Conservation (phyloP, 2,888 invertebrate species). For the Melieria crassipennis region DNA sequence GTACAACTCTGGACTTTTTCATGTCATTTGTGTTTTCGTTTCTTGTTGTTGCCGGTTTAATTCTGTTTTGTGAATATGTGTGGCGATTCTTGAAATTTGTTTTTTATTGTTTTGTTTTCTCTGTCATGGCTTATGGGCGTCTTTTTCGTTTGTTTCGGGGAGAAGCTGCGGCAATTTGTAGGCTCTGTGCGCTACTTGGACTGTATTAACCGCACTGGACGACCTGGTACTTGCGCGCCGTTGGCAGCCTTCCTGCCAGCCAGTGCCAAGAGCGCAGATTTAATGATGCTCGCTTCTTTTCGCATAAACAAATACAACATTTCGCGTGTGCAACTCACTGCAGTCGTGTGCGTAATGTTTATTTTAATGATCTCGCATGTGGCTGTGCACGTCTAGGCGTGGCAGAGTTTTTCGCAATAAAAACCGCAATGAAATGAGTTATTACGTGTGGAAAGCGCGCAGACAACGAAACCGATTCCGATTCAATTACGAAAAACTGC, state of each 20-base stretch:
- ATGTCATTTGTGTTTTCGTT: conserved; percentile 28
- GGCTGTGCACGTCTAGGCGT: too few relatives aligned
- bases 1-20: conserved; percentile 39
- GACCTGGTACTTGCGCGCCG: neutral
- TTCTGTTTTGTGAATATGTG: neutral
- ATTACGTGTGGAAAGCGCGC: too few relatives aligned
- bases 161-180: conserved; percentile 5
- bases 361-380: too few relatives aligned
- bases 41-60: neutral
- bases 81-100: neutral
- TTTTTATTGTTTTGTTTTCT: neutral
- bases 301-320: too few relatives aligned
- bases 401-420: too few relatives aligned
- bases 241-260: neutral
- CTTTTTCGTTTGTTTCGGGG: neutral
- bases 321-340: too few relatives aligned
- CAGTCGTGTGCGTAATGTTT: too few relatives aligned
- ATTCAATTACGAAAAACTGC: too few relatives aligned
- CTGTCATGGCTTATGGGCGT: neutral
- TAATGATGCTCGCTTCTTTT: neutral
- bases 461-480: too few relatives aligned
- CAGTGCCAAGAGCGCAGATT: conserved; percentile 19
- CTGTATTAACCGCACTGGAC: conserved; percentile 5
- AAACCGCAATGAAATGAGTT: too few relatives aligned
- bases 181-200: conserved; percentile 3